phyloP scores from a whole-genome alignment of 2,797 vertebrate genomes.

The Coilia nasus region DNA sequence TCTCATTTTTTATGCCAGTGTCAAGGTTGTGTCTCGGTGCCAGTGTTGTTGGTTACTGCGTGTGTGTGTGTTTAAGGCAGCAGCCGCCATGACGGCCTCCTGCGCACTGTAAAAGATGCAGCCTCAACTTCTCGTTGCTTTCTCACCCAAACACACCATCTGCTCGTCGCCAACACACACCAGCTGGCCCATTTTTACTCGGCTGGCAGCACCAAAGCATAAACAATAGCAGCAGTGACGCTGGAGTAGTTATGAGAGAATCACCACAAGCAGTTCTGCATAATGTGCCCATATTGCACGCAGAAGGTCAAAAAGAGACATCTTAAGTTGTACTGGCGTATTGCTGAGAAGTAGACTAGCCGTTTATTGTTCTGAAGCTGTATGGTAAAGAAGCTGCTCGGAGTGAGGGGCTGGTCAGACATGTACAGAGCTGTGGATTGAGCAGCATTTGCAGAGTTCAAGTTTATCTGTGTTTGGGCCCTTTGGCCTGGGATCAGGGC shows the following conservation, averaged over 20 bases:
- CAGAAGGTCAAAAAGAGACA: too few relatives aligned
- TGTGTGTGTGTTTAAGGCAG: background rate
- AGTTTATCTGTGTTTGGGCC: background rate
- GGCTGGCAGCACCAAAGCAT: background rate
- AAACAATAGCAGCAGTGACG: background rate
- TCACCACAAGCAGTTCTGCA: background rate
- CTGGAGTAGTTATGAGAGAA: background rate
- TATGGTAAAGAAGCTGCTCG: background rate
- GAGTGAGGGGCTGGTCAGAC: background rate
- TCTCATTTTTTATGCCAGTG: too few relatives aligned
- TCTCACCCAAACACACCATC: background rate
- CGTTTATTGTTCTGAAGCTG: background rate
- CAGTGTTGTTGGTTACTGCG: background rate
- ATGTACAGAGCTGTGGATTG: background rate
- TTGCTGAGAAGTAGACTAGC: too few relatives aligned
- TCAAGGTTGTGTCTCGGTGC: too few relatives aligned
- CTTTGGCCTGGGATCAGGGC: background rate
- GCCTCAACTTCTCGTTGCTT: background rate
- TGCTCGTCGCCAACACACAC: background rate
- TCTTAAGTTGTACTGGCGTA: too few relatives aligned
- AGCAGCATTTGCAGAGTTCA: background rate
- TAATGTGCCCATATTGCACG: too few relatives aligned
- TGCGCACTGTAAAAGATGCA: background rate
- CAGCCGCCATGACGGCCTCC: background rate
- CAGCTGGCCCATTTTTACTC: background rate